Conservation (phyloP, 1,140 invertebrate species). For the Samia ricini region DNA sequence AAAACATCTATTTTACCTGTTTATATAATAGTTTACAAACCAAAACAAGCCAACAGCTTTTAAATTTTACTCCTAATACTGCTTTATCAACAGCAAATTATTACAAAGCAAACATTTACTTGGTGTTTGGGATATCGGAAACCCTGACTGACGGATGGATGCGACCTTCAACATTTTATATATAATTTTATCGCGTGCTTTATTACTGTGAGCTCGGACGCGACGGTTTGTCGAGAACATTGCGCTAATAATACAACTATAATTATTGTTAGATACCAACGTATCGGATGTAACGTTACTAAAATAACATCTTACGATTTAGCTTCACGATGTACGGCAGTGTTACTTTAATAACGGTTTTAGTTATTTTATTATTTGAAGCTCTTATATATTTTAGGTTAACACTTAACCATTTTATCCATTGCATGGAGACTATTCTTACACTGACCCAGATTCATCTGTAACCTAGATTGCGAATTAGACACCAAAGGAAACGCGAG, state of each 20-base stretch:
- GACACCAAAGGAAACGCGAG: no score
- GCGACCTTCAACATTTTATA: constrained; percentile 3
- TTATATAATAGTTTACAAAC: no score
- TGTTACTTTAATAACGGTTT: not conserved
- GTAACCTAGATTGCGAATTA: no score
- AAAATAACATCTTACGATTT: not conserved
- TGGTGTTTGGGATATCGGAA: not conserved
- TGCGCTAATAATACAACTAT: constrained; percentile 11
- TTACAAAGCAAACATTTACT: not conserved
- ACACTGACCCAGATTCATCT: no score
- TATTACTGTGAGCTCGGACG: constrained; percentile 1
- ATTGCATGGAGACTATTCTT: no score
- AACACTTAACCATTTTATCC: no score
- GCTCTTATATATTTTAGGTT: not conserved
- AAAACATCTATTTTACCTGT: no score
- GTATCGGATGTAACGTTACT: not conserved
- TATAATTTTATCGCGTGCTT: constrained; percentile 8
- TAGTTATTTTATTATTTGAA: not conserved
- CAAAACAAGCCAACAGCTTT: no score
- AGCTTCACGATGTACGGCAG: not conserved
- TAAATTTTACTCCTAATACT: no score
- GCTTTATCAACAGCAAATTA: no score
- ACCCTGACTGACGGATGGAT: not conserved
- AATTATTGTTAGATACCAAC: constrained; percentile 1
- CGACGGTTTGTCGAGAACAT: constrained; percentile 2